These are phyloP conservation scores for Zosterops lateralis DNA, from an alignment of 2,113 vertebrate genomes.

Conservation along the genomic window DNA sequence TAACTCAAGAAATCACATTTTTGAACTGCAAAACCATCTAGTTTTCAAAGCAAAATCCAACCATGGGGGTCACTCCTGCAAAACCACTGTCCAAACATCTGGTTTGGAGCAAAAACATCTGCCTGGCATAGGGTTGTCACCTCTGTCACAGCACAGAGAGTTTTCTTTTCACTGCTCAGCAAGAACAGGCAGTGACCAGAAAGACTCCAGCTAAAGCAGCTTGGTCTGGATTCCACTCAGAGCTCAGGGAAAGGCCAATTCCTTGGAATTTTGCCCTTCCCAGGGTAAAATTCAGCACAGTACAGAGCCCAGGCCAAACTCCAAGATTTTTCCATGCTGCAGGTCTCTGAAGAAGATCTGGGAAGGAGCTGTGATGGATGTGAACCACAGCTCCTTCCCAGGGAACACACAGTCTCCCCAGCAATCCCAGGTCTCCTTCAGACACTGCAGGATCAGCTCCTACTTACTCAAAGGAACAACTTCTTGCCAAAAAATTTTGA, in stretches of 20 bases:
- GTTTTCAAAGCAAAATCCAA: background rate
- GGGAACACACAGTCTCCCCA: background rate
- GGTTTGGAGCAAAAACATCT: background rate
- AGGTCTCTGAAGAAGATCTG: background rate
- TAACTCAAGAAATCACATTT: background rate
- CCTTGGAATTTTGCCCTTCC: background rate
- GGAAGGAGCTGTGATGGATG: background rate
- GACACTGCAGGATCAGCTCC: background rate
- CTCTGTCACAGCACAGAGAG: background rate
- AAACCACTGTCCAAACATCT: background rate
- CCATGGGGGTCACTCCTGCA: background rate
- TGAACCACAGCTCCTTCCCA: constrained; percentile 34
- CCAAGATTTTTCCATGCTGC: constrained; percentile 18
- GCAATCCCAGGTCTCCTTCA: background rate
- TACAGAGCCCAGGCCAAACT: background rate
- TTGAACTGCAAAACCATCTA: background rate
- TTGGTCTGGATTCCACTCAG: background rate
- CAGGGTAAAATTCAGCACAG: background rate
- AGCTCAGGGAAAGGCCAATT: background rate
- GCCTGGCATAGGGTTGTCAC: background rate
- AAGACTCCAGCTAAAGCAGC: background rate
- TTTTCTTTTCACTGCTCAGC: background rate
- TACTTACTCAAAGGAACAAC: background rate
- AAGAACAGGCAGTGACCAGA: background rate
- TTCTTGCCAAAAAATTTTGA: background rate